Conservation (phyloP, 1,140 invertebrate species). For the Saccostrea echinata region DNA sequence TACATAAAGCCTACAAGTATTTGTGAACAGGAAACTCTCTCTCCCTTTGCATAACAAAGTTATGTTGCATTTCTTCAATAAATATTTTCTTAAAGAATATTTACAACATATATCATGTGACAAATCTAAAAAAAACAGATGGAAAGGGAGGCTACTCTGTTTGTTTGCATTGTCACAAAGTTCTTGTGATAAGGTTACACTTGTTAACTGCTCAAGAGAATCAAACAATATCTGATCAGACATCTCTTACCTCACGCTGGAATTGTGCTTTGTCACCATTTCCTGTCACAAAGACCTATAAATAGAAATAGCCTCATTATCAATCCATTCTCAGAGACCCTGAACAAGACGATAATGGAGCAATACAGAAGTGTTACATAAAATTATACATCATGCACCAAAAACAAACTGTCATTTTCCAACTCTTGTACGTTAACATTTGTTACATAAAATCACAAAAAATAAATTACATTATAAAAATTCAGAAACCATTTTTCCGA, state of each 20-base stretch:
- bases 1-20: too few relatives aligned
- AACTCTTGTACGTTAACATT: background rate
- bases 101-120: too few relatives aligned
- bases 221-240: too few relatives aligned
- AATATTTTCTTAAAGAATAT: too few relatives aligned
- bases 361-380: background rate
- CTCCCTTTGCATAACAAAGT: too few relatives aligned
- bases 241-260: slow-evolving; percentile 6
- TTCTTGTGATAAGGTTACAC: too few relatives aligned
- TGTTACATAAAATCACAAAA: background rate
- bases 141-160: too few relatives aligned
- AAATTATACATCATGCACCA: background rate
- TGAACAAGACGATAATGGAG: background rate
- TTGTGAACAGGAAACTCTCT: too few relatives aligned
- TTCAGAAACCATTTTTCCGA: background rate
- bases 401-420: background rate
- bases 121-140: too few relatives aligned
- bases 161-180: too few relatives aligned
- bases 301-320: slow-evolving; percentile 53
- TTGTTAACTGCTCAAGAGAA: too few relatives aligned
- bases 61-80: too few relatives aligned
- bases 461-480: background rate
- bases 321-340: background rate
- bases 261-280: slow-evolving; percentile 64
- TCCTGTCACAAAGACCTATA: slow-evolving; percentile 87